Base-by-base conservation (phyloP, 2,113 vertebrate genomes). In the Vulpes vulpes region DNA sequence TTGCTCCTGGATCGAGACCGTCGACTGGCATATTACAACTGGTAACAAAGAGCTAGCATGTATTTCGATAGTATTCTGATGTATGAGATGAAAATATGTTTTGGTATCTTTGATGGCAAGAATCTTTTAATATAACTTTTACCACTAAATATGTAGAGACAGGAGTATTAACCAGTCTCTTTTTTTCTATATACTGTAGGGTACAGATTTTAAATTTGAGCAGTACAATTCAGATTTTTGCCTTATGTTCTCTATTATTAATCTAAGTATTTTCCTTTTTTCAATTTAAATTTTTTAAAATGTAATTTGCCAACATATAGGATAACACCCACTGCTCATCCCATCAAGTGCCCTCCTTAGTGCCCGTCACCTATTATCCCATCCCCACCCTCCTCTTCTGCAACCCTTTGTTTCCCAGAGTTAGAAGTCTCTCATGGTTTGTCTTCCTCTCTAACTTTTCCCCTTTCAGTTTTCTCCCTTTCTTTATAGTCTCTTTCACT, bases 101-200 rank as follows among this genome's bases (percentile, higher is more conserved):
- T 94, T 91, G 79, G 53, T 89, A 71, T 91, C 79, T 88, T 94
- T 43, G 3, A 62, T 80, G 59, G 76, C 43, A 55, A 76, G 49
- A 65, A 38, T 60, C 16, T 55, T 95, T 80, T 55, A 23, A 32
- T 62, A n/a, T 76, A 87, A 64, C 65, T 94, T 81, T 22, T 20
- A 90, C 32, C n/a, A 51, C 71, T 87, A 83, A 92, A 30, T 81
- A 35, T 19, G 15, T 82, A 60, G 16, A 69, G 73, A n/a, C 23
- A 32, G 30, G 49, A 8, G 11, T 92, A 62, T 35, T 91, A 73
- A 8, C 27, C 2, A 65, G 4, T 67, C 1, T 51, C 49, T 60
- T 49, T 80, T 14, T 16, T 25, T 8, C 53, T 62, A 2, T 22
- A n/a, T 55, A 32, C 3, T 74, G 17, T 8, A 38, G 64, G 60